Conservation (phyloP, 2,113 vertebrate species). For the Epinephelus fuscoguttatus region DNA sequence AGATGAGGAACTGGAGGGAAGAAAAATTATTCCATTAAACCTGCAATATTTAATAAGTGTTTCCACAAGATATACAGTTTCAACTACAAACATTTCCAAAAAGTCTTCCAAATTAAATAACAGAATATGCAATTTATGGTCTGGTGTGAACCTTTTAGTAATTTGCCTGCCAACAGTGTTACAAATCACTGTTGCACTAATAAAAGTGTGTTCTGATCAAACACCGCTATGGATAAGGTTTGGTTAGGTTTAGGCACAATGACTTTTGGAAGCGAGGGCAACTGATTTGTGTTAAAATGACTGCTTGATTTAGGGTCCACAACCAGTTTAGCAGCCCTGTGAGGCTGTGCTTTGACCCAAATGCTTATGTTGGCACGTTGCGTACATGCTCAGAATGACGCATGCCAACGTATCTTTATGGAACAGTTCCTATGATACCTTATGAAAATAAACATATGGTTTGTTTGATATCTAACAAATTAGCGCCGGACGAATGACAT, state of each 20-base stretch:
- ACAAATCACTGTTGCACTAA: not conserved
- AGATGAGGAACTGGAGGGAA: not conserved
- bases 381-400: not conserved
- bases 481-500: too few relatives aligned
- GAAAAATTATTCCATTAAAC: conserved; percentile 7
- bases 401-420: too few relatives aligned
- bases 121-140: not conserved
- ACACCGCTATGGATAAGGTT: not conserved
- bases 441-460: too few relatives aligned
- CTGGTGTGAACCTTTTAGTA: not conserved
- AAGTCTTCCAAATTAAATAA: not conserved
- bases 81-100: not conserved
- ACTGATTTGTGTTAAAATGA: too few relatives aligned
- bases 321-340: not conserved
- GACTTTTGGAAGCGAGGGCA: too few relatives aligned
- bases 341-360: not conserved
- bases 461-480: too few relatives aligned
- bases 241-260: not conserved
- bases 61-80: not conserved
- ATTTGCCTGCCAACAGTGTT: not conserved
- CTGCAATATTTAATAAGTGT: not conserved
- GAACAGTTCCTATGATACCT: too few relatives aligned
- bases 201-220: not conserved
- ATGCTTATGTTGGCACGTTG: not conserved
- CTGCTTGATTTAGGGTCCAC: not conserved